Conservation (phyloP, 2,888 invertebrate genomes). For the Dryomyza anilis region DNA sequence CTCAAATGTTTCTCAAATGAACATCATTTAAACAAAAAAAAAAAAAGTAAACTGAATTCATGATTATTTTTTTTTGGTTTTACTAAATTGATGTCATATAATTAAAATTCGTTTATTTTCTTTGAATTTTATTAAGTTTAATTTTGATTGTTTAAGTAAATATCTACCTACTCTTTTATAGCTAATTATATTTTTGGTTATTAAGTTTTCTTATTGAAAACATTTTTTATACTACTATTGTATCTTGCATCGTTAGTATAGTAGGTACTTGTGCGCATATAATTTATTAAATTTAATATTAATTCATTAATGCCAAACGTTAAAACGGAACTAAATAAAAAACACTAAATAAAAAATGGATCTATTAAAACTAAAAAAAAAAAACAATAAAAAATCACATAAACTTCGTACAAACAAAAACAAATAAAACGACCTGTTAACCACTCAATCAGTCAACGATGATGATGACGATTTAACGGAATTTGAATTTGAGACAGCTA, state of each 20-base stretch:
- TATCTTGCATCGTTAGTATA: slow-evolving; percentile 22
- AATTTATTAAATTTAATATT: slow-evolving; percentile 14
- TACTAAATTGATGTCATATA: not conserved
- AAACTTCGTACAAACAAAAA: slow-evolving; percentile 13
- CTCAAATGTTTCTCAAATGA: not conserved
- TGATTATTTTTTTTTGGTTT: not conserved
- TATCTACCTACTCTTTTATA: not conserved
- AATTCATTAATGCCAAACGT: slow-evolving; percentile 9
- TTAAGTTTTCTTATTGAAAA: not conserved
- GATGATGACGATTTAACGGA: slow-evolving; percentile 50
- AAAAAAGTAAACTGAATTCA: not conserved
- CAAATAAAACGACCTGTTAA: slow-evolving; percentile 21
- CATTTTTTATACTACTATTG: slow-evolving; percentile 6
- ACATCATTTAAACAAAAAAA: not conserved
- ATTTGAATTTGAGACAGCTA: slow-evolving; percentile 47
- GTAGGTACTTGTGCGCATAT: not conserved
- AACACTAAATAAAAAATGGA: slow-evolving; percentile 30
- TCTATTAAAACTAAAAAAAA: slow-evolving; percentile 31
- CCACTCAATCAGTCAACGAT: slow-evolving; percentile 37
- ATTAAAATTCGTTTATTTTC: not conserved
- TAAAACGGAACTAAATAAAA: slow-evolving; percentile 17
- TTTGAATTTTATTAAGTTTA: not conserved
- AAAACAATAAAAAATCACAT: not conserved
- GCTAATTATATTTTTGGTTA: not conserved
- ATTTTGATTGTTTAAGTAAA: not conserved